Conservation (phyloP, 2,888 invertebrate genomes). For the Ophion obscuratus region DNA sequence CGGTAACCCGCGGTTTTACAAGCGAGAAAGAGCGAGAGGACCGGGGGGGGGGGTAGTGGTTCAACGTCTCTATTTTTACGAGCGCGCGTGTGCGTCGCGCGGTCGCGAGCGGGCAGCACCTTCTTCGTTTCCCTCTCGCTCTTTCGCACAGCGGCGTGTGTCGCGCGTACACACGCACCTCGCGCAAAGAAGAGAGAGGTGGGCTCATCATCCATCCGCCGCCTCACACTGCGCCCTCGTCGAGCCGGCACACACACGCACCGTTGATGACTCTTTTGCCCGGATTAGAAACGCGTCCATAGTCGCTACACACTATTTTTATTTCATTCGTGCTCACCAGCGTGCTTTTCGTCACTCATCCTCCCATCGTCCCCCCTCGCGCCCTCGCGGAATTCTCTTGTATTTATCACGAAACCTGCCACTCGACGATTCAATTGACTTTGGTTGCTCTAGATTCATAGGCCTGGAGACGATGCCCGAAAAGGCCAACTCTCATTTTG, state of each 20-base stretch:
- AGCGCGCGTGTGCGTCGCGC: constrained; percentile 26
- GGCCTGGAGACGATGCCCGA: too few relatives aligned
- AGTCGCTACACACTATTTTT: constrained; percentile 47
- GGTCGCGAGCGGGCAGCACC: constrained; percentile 16
- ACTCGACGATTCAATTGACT: neutral
- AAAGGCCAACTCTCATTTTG: too few relatives aligned
- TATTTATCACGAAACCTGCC: neutral
- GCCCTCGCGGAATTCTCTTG: neutral
- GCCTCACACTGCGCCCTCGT: neutral
- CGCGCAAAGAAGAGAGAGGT: neutral
- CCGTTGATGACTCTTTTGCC: constrained; percentile 31
- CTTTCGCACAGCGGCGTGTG: constrained; percentile 6
- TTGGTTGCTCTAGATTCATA: neutral
- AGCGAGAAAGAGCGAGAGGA: neutral
- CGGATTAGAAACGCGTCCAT: constrained; percentile 43
- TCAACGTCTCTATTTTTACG: constrained; percentile 60
- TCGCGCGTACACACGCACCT: neutral
- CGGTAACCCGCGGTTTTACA: neutral
- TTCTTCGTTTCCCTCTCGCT: constrained; percentile 41
- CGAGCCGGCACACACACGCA: too few relatives aligned
- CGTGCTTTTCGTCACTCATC: neutral
- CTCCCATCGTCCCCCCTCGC: neutral
- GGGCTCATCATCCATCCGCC: neutral
- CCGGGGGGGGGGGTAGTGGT: neutral
- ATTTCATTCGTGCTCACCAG: constrained; percentile 13